These are phyloP conservation scores for Cydia strobilella DNA, from an alignment of 1,140 invertebrate species.

Conservation along the genomic window DNA sequence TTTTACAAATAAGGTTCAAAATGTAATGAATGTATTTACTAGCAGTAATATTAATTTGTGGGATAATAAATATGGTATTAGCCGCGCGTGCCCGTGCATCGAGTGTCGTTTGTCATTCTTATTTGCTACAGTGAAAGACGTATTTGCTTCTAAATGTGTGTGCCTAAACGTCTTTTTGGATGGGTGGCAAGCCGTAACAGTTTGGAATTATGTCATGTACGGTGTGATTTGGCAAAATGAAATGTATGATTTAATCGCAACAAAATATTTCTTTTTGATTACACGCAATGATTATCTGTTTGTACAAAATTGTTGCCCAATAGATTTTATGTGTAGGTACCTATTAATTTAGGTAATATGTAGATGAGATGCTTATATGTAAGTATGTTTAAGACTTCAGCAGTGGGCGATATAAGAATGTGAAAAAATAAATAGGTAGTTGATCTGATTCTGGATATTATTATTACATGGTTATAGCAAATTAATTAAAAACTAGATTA, in stretches of 20 bases:
- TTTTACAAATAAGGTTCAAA: neutral
- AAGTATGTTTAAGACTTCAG: neutral
- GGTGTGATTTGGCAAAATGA: neutral
- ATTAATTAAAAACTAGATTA: too few relatives aligned
- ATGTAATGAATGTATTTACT: neutral
- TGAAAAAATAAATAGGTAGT: too few relatives aligned
- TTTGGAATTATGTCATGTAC: slow-evolving; percentile 10
- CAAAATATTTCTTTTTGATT: neutral
- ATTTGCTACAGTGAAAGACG: neutral
- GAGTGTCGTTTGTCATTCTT: slow-evolving; percentile 18
- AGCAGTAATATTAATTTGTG: neutral
- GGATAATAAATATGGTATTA: neutral
- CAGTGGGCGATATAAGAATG: neutral
- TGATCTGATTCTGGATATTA: too few relatives aligned
- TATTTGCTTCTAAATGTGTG: neutral
- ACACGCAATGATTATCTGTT: neutral
- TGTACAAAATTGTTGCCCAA: slow-evolving; percentile 4
- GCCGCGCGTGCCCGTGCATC: slow-evolving; percentile 4
- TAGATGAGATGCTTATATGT: neutral
- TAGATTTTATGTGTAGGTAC: neutral
- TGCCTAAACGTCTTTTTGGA: neutral
- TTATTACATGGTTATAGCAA: too few relatives aligned
- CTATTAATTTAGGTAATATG: neutral
- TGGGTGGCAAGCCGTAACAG: neutral
- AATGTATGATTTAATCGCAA: slow-evolving; percentile 10